phyloP scores from a whole-genome alignment of 2,888 invertebrate species.

The Erannis defoliaria region DNA sequence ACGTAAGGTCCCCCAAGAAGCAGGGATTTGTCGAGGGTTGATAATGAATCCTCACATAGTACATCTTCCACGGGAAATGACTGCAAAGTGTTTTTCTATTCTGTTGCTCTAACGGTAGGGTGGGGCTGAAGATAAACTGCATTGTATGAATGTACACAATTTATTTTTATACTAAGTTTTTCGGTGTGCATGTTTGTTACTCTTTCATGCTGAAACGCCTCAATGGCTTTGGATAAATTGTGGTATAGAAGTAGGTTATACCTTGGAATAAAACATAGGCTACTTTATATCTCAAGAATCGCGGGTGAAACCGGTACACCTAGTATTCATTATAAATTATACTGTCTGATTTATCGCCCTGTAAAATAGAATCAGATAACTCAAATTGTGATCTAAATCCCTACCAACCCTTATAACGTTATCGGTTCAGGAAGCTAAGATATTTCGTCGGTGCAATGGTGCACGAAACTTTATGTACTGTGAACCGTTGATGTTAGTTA shows the following conservation, averaged over 20 bases:
- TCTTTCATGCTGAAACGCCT: too few relatives aligned
- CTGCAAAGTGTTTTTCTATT: slow-evolving; percentile 84
- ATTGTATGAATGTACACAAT: too few relatives aligned
- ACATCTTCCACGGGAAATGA: slow-evolving; percentile 82
- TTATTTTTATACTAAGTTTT: too few relatives aligned
- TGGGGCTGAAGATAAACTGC: slow-evolving; percentile 51
- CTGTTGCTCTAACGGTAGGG: slow-evolving; percentile 61
- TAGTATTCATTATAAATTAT: background rate
- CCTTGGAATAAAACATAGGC: too few relatives aligned
- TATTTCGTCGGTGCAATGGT: slow-evolving; percentile 72
- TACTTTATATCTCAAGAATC: too few relatives aligned
- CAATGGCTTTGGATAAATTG: too few relatives aligned
- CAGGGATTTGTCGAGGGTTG: slow-evolving; percentile 79
- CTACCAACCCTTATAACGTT: slow-evolving; percentile 32
- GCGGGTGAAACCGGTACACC: too few relatives aligned
- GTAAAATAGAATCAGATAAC: slow-evolving; percentile 25
- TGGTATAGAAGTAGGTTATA: too few relatives aligned
- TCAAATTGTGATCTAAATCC: slow-evolving; percentile 36
- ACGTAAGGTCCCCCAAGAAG: slow-evolving; percentile 60
- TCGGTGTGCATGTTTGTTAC: too few relatives aligned
- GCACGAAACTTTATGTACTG: slow-evolving; percentile 80
- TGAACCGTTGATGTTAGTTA: slow-evolving; percentile 70
- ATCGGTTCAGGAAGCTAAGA: slow-evolving; percentile 52
- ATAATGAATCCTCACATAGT: slow-evolving; percentile 81
- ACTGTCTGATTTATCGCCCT: slow-evolving; percentile 2